These are phyloP conservation scores for Vimba vimba DNA, from an alignment of 2,113 vertebrate species.

Conservation along the genomic window DNA sequence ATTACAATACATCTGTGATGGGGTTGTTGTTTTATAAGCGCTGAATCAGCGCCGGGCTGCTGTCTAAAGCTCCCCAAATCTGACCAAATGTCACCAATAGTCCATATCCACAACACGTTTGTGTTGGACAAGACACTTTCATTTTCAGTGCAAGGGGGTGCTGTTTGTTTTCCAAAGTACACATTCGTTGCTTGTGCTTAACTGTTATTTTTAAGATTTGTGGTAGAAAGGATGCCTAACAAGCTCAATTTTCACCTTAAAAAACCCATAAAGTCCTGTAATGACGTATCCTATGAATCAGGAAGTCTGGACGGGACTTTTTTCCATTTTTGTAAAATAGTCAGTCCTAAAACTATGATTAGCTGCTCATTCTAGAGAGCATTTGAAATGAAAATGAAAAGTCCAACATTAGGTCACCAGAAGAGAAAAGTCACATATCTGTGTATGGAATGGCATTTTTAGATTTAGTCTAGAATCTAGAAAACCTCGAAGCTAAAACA, in stretches of 20 bases:
- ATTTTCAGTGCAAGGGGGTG: slow-evolving; percentile 49
- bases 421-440: no score
- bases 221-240: slow-evolving; percentile 59
- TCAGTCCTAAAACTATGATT: no score
- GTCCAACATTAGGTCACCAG: no score
- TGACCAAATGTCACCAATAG: slow-evolving; percentile 36
- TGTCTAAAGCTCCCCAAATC: slow-evolving; percentile 6
- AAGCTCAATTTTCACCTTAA: slow-evolving; percentile 67
- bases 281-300: not conserved
- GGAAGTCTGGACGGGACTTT: not conserved
- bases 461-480: no score
- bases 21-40: slow-evolving; percentile 25
- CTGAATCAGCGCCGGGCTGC: slow-evolving; percentile 18
- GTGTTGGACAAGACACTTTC: slow-evolving; percentile 56
- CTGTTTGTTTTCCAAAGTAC: slow-evolving; percentile 76
- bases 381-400: no score
- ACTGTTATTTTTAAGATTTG: slow-evolving; percentile 72
- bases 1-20: slow-evolving; percentile 34
- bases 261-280: slow-evolving; percentile 32
- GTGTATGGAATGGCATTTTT: no score
- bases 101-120: slow-evolving; percentile 45
- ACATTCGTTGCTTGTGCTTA: slow-evolving; percentile 61
- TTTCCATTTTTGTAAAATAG: no score
- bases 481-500: no score
- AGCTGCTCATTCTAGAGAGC: no score